Conservation (phyloP, 2,888 invertebrate genomes). For the Steinernema scapterisci region DNA sequence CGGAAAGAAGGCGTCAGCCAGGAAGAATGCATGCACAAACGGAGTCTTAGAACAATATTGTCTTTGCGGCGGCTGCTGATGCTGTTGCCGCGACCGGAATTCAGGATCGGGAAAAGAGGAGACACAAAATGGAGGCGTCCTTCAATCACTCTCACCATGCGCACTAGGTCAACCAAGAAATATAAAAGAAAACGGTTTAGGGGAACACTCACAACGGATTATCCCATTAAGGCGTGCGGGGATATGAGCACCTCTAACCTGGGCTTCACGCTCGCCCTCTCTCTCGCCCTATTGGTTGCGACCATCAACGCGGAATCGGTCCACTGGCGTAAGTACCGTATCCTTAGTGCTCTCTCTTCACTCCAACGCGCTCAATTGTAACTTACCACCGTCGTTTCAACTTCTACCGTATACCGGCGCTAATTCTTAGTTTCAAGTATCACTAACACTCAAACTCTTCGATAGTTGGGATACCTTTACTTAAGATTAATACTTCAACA, state of each 20-base stretch:
- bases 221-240: background rate
- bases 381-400: too few relatives aligned
- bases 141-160: constrained; percentile 12
- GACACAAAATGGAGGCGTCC: constrained; percentile 9
- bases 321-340: constrained; percentile 54
- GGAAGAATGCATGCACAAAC: background rate
- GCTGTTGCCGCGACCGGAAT: constrained; percentile 13
- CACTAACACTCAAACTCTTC: too few relatives aligned
- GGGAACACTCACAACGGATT: background rate
- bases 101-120: background rate
- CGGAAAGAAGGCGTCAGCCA: background rate
- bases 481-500: too few relatives aligned
- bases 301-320: constrained; percentile 42
- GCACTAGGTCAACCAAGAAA: background rate
- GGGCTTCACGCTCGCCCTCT: background rate
- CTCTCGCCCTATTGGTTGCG: background rate
- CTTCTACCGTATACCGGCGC: too few relatives aligned
- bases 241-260: background rate
- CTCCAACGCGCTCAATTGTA: background rate
- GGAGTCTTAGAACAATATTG: constrained; percentile 21
- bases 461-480: too few relatives aligned
- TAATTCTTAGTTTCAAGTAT: too few relatives aligned
- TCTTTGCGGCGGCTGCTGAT: constrained; percentile 9
- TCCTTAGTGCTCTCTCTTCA: background rate
- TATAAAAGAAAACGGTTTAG: constrained; percentile 7